These are phyloP conservation scores for Brachypodius melanocephalos DNA, from an alignment of 2,113 vertebrate genomes.

Conservation along the genomic window DNA sequence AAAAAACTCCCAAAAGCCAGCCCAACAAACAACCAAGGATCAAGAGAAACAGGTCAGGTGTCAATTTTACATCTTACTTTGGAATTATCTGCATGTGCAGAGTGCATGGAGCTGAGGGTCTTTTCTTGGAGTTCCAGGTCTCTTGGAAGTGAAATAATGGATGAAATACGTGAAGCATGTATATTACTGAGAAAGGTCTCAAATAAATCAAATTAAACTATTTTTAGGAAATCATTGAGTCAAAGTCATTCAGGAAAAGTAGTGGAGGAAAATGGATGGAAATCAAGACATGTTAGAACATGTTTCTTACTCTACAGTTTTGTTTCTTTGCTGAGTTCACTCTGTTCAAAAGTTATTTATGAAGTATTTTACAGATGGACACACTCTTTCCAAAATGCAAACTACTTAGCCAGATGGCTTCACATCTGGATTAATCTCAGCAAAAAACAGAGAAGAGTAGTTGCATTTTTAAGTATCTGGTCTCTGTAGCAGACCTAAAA, in stretches of 20 bases:
- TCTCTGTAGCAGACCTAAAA: not conserved
- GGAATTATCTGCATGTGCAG: not conserved
- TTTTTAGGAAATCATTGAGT: not conserved
- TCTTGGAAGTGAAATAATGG: not conserved
- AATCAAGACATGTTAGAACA: not conserved
- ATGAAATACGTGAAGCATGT: not conserved
- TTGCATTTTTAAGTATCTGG: constrained; percentile 27
- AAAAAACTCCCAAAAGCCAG: not conserved
- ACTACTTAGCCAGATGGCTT: constrained; percentile 26
- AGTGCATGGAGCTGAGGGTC: not conserved
- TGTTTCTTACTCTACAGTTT: not conserved
- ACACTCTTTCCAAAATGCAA: not conserved
- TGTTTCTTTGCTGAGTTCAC: not conserved
- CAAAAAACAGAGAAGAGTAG: not conserved
- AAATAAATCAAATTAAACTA: not conserved
- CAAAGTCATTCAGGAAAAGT: not conserved
- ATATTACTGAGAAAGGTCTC: not conserved
- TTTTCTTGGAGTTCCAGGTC: not conserved
- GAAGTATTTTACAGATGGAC: constrained; percentile 29
- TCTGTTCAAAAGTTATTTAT: not conserved
- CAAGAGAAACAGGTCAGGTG: not conserved
- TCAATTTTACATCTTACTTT: not conserved
- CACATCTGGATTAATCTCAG: constrained; percentile 51
- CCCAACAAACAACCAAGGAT: not conserved
- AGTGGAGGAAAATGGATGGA: not conserved